phyloP scores from a whole-genome alignment of 2,113 vertebrate genomes.

The Pachyramphus minor region DNA sequence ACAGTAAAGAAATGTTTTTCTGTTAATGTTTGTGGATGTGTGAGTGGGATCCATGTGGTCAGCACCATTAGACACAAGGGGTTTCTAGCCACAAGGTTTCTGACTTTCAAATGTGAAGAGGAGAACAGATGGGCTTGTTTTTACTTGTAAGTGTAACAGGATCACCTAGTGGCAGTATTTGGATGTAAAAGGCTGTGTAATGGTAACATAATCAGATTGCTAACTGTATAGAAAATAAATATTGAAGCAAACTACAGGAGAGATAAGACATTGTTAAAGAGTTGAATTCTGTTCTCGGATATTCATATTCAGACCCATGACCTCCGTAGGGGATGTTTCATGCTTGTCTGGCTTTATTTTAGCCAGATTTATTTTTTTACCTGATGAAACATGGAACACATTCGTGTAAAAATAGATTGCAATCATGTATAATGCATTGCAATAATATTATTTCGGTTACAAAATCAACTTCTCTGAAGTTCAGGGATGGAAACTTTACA shows the following conservation, averaged over 20 bases:
- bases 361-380: not conserved
- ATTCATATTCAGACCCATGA: not conserved
- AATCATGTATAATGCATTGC: slow-evolving; percentile 8
- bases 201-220: not conserved
- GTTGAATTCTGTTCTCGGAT: not conserved
- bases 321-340: not conserved
- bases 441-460: slow-evolving; percentile 6
- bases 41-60: not conserved
- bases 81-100: not conserved
- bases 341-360: not conserved
- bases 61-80: not conserved
- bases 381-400: not conserved
- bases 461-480: not conserved
- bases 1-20: not conserved
- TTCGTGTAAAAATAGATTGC: not conserved
- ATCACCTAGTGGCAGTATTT: not conserved
- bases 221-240: slow-evolving; percentile 3
- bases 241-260: not conserved
- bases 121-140: not conserved
- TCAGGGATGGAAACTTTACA: not conserved
- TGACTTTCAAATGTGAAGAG: not conserved
- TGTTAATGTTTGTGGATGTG: not conserved
- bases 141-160: not conserved
- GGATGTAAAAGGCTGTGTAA: not conserved
- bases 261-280: not conserved